Evolutionary conservation across 2,113 vertebrate species (phyloP).

Genomic region (Peucedramus taeniatus): DNA sequence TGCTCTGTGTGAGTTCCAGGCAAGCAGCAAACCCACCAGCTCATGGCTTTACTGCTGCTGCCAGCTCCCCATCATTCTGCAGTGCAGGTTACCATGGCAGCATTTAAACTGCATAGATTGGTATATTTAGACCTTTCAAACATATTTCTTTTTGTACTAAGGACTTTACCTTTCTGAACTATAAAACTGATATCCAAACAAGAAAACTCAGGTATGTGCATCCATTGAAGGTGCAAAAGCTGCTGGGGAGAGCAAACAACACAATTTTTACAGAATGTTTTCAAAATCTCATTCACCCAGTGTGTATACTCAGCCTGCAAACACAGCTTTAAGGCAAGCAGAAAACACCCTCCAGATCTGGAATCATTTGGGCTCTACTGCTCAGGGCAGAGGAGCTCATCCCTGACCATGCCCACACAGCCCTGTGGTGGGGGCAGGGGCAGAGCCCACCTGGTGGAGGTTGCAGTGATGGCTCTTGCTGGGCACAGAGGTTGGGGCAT

Average conservation of each 20-base stretch:
- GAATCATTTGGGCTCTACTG: background rate
- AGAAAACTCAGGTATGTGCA: background rate
- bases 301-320: background rate
- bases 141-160: background rate
- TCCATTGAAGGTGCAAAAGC: background rate
- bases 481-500: background rate
- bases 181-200: background rate
- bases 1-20: background rate
- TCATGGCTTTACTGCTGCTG: background rate
- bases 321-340: background rate
- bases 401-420: rapidly evolving
- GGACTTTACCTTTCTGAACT: background rate
- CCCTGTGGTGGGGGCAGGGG: rapidly evolving
- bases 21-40: background rate
- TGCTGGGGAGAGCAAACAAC: background rate
- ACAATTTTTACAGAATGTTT: background rate
- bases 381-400: rapidly evolving
- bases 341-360: background rate
- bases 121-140: background rate
- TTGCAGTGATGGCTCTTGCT: rapidly evolving
- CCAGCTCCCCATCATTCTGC: background rate
- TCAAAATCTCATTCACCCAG: background rate
- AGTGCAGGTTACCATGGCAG: background rate
- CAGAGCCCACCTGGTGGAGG: background rate
- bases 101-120: background rate